Base-by-base conservation (phyloP, 2,797 vertebrate species). In the Microchirus variegatus region DNA sequence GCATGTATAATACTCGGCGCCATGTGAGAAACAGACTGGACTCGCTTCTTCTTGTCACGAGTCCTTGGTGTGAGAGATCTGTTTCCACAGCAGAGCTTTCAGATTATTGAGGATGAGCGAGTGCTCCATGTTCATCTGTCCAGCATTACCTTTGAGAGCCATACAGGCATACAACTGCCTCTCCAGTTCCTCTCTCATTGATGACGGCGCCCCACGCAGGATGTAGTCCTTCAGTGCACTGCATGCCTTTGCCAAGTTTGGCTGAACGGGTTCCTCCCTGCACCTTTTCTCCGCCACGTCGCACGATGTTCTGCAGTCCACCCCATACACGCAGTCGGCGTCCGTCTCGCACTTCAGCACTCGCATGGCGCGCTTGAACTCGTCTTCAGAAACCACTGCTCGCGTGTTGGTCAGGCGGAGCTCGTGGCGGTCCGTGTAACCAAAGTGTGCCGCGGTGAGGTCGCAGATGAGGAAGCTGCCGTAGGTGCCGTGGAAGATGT, bases 51-150 rank as follows among this genome's bases (percentile, higher is more conserved):
- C 58, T 60, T 0, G 73, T 89, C 90, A 97, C 0, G 97, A 99
- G 87, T 99, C 98, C 86, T 97, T 99, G 49, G 96, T 99, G 83
- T 99, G 96, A 9, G 98, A 99, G 90, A 99, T 99, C 92, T 98
- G 98, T 86, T 95, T 98, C 98, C 98, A 99, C 81, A 99, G 87
- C 85, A 99, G 92, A 59, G 97, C 96, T 87, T 99, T 99, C 81
- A 99, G 90, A 83, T 98, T 99, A 91, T 98, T 99, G 55, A 99
- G 93, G 84, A 98, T 97, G 54, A 99, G 94, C 7, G 97, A 97
- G 86, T 99, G 98, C 84, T 99, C 96, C 96, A 99, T 98, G 92
- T 99, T 95, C 96, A 99, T 97, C 91, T 99, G 96, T 73, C 94
- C 93, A 9, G 95, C 95, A 38, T 94, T 92, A 40, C 95, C 95